Conservation (phyloP, 2,888 invertebrate genomes). For the Pherbina coryleti region DNA sequence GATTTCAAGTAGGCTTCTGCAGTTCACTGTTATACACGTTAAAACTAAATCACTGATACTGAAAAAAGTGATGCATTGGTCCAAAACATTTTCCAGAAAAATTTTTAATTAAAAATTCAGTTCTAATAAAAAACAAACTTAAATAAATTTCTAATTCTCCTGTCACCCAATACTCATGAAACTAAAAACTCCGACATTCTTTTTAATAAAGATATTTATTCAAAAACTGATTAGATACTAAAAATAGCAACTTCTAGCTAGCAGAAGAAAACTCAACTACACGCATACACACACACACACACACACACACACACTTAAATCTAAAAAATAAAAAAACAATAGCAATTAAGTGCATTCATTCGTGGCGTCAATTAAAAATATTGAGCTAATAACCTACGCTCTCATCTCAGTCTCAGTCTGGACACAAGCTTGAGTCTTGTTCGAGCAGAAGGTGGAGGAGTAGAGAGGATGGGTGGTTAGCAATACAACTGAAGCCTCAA, state of each 20-base stretch:
- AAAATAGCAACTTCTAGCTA: neutral
- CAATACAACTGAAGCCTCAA: conserved; percentile 8
- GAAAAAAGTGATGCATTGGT: no score
- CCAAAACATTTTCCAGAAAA: no score
- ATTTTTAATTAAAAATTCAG: no score
- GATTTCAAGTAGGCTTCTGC: no score
- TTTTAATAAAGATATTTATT: neutral
- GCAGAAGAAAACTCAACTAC: neutral
- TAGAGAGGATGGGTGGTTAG: neutral
- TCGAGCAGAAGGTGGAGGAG: neutral
- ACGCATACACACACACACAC: neutral
- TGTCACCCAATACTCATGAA: neutral
- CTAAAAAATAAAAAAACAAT: neutral
- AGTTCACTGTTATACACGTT: no score
- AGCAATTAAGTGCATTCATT: conserved; percentile 36
- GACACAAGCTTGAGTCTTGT: neutral
- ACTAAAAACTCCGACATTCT: neutral
- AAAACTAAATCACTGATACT: no score
- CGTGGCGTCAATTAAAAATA: conserved; percentile 42
- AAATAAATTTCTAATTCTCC: no score
- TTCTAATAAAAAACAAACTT: no score
- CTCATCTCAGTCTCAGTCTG: neutral
- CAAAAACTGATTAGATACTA: neutral
- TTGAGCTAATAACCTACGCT: conserved; percentile 40
- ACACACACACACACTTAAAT: no score